These are phyloP conservation scores for Nasonia longicornis DNA, from an alignment of 1,140 invertebrate genomes.

Conservation along the genomic window DNA sequence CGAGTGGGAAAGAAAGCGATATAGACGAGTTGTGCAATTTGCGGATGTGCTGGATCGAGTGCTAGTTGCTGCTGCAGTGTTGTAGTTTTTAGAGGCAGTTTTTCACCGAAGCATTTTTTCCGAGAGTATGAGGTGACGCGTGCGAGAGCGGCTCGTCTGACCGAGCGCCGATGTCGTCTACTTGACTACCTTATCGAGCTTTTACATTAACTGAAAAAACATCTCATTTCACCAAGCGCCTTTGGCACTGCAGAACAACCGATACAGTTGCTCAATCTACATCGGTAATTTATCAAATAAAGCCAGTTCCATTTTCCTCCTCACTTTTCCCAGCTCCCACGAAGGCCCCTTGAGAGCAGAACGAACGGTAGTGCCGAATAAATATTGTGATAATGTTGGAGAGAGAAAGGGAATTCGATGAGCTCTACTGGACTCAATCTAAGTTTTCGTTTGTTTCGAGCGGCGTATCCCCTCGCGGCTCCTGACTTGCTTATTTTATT, in stretches of 20 bases:
- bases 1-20: neutral
- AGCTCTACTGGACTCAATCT: neutral
- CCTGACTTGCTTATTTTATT: neutral
- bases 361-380: neutral
- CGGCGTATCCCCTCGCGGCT: neutral
- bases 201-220: neutral
- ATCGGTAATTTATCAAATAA: neutral
- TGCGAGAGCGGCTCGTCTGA: too few relatives aligned
- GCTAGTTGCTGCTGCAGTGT: too few relatives aligned
- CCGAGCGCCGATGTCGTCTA: too few relatives aligned
- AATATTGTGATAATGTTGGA: slow-evolving; percentile 11
- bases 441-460: slow-evolving; percentile 5
- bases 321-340: neutral
- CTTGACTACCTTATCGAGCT: too few relatives aligned
- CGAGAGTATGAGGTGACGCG: too few relatives aligned
- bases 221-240: neutral
- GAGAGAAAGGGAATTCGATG: slow-evolving; percentile 4
- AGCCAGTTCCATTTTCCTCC: neutral
- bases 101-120: too few relatives aligned
- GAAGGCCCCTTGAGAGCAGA: neutral
- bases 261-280: neutral
- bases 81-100: too few relatives aligned
- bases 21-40: too few relatives aligned
- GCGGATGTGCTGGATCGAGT: too few relatives aligned
- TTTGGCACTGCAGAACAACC: neutral